Conservation (phyloP, 64 coral and sea anemone species). For the Trachythela sp. region DNA sequence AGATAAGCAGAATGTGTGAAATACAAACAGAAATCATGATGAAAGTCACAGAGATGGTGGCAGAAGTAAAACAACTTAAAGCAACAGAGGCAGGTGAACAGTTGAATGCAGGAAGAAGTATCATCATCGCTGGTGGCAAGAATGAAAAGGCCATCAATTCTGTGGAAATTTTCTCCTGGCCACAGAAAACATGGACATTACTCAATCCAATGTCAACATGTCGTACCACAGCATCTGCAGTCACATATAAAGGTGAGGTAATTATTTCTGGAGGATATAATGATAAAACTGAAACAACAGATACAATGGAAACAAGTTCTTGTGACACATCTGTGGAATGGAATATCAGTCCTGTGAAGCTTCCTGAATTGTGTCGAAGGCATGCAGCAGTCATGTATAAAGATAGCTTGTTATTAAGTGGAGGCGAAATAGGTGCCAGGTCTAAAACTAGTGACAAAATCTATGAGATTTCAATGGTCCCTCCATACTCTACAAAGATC, state of each 20-base stretch:
- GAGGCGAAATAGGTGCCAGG: background rate
- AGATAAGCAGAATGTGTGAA: too few species aligned
- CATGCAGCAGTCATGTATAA: background rate
- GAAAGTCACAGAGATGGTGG: background rate
- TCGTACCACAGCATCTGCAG: background rate
- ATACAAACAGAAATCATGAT: too few species aligned
- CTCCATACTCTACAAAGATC: background rate
- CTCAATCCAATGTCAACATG: background rate
- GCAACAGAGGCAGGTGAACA: background rate
- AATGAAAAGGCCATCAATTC: background rate
- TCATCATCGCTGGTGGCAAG: background rate
- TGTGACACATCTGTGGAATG: background rate
- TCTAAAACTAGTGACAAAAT: background rate
- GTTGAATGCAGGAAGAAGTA: background rate
- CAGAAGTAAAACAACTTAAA: background rate
- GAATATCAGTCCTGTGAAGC: background rate
- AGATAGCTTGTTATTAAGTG: background rate
- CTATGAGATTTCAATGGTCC: background rate
- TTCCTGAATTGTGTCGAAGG: background rate
- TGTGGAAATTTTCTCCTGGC: background rate
- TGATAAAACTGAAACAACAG: background rate
- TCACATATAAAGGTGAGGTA: background rate
- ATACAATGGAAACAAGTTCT: background rate
- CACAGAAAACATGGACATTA: background rate
- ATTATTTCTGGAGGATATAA: background rate